Evolutionary conservation across 2,888 invertebrate species (phyloP).

Genomic region (Plebejus argus): DNA sequence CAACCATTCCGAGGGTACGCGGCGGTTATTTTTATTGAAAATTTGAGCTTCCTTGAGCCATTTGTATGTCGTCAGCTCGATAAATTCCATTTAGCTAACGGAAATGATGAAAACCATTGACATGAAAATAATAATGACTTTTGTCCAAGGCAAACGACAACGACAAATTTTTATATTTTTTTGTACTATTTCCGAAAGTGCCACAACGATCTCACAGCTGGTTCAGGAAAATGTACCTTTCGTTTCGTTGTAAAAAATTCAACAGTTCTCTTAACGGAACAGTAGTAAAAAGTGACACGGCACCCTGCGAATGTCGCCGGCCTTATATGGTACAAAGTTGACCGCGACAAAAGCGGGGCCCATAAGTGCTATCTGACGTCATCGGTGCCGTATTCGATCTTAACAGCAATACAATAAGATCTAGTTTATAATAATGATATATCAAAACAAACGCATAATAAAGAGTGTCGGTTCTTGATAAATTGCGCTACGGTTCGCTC

Average conservation of each 20-base stretch:
- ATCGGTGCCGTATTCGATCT: constrained; percentile 33
- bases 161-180: background rate
- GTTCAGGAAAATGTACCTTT: background rate
- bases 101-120: too few species aligned
- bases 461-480: constrained; percentile 18
- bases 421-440: constrained; percentile 35
- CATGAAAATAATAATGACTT: background rate
- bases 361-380: constrained; percentile 38
- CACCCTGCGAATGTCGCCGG: constrained; percentile 46
- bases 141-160: background rate
- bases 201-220: background rate
- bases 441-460: constrained; percentile 20
- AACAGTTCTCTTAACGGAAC: constrained; percentile 46
- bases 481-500: background rate
- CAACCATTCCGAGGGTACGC: constrained; percentile 55
- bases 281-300: constrained; percentile 47
- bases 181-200: background rate
- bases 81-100: background rate
- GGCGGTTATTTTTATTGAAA: constrained; percentile 54
- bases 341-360: constrained; percentile 51
- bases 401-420: constrained; percentile 36
- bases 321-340: constrained; percentile 62
- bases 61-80: constrained; percentile 47
- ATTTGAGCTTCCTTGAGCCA: constrained; percentile 58
- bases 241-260: background rate